Evolutionary conservation across 2,888 invertebrate species (phyloP), one percentile per base, ranked within the genome.

Genomic region (Seladonia tumulorum): DNA sequence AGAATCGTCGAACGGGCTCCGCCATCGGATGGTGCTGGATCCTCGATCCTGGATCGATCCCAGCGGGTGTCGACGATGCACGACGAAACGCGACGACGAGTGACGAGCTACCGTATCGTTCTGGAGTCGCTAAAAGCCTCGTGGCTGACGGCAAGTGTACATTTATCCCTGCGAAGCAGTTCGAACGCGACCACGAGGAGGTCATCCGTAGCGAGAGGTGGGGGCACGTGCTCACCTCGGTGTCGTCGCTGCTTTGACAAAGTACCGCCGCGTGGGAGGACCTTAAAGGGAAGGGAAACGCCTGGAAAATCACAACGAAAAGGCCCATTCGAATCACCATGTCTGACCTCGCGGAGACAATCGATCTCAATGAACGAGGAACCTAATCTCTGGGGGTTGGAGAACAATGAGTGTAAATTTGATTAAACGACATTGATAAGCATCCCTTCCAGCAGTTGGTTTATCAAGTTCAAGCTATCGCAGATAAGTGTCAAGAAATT

Each of bases 91-190:
- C 80, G 79, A 74, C 79, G 75, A 82, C 81, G 76, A 81, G 75
- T 75, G 83, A 88, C 89, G 90, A 87, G 83, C 73, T 66, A 70
- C 72, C 42, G 88, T 88, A 81, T 78, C 86, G 91, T 90, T 89
- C 87, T 89, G 88, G 83, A 85, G 90, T 81, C 82, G 93, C 94
- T 94, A 94, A 94, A 93, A 94, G 94, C 93, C 92, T 91, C 92
- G 93, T 92, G 90, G 91, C 60, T 83, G 91, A 90, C 91, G 89
- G 92, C 88, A 93, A 93, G 93, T 94, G 94, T 92, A 94, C 94
- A 94, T 95, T 94, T 95, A 95, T 95, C 93, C 94, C 92, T 93
- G 92, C 93, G 92, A 92, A 86, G 90, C 88, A 92, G 92, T 93
- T 94, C 93, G 93, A 93, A 94, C 93, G 81, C 88, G 92, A 93